Evolutionary conservation across 2,888 invertebrate species (phyloP).

Genomic region (Barypeithes pellucidus): DNA sequence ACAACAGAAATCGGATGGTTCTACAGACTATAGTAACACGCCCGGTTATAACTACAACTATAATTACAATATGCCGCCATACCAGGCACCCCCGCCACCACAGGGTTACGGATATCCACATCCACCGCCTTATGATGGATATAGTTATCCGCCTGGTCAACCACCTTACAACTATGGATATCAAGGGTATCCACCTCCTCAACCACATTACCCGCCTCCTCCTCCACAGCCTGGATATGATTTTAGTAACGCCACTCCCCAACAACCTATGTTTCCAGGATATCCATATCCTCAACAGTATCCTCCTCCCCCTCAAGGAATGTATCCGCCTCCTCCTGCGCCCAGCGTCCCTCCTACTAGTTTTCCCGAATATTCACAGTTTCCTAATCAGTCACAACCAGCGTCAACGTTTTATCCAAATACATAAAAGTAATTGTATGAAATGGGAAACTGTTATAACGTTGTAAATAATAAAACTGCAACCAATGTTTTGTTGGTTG

Average conservation of each 20-base stretch:
- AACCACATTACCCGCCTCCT: constrained; percentile 63
- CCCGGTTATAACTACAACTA: constrained; percentile 58
- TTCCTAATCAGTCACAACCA: constrained; percentile 58
- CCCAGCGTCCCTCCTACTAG: constrained; percentile 56
- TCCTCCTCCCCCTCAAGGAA: constrained; percentile 63
- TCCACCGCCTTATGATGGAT: constrained; percentile 66
- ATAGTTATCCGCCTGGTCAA: constrained; percentile 63
- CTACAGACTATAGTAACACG: constrained; percentile 50
- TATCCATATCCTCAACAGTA: constrained; percentile 65
- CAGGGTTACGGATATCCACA: constrained; percentile 63
- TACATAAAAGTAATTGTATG: constrained; percentile 51
- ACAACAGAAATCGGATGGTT: constrained; percentile 45
- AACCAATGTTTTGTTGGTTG: neutral
- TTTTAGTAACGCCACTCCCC: constrained; percentile 57
- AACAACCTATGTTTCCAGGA: constrained; percentile 60
- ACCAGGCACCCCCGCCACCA: constrained; percentile 57
- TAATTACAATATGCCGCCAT: constrained; percentile 61
- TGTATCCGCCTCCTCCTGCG: constrained; percentile 62
- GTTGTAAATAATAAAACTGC: neutral
- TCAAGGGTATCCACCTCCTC: constrained; percentile 66
- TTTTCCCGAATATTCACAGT: constrained; percentile 66
- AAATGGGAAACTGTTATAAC: constrained; percentile 31
- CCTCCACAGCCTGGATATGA: constrained; percentile 59
- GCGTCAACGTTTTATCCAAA: constrained; percentile 31
- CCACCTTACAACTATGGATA: constrained; percentile 63